A percentile compares a stretch with the other conserved stretches of the same genome.
Conservation (phyloP, 92 coral and sea anemone genomes). For the Heteractis magnifica region DNA sequence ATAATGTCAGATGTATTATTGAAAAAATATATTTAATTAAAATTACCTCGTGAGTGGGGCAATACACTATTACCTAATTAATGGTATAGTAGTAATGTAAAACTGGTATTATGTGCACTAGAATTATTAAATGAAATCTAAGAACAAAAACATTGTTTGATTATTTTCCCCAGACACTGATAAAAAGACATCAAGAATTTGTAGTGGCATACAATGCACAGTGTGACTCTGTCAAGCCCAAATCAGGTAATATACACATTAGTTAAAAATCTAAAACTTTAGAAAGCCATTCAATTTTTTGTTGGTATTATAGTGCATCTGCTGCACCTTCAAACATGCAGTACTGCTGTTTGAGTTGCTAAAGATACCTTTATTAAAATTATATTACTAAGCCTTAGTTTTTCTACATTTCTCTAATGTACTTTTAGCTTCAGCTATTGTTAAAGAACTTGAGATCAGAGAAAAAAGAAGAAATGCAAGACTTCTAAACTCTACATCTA, state of each 20-base stretch:
- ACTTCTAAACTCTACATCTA: constrained; percentile 33
- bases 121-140: background rate
- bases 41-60: too few species aligned
- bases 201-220: constrained; percentile 81
- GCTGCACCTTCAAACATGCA: too few species aligned
- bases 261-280: too few species aligned
- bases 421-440: constrained; percentile 73
- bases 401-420: background rate
- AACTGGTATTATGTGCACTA: too few species aligned
- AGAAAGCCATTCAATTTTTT: too few species aligned
- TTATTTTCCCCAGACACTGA: constrained; percentile 56
- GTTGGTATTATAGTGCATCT: too few species aligned
- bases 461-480: constrained; percentile 56
- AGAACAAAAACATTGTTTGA: background rate
- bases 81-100: too few species aligned
- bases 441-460: constrained; percentile 70
- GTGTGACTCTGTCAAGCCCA: constrained; percentile 77
- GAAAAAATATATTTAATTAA: too few species aligned
- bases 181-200: constrained; percentile 86
- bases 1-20: too few species aligned
- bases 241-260: constrained; percentile 56
- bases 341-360: too few species aligned
- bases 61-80: too few species aligned
- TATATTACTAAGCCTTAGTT: background rate
- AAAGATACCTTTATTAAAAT: background rate